Evolutionary conservation across 2,888 invertebrate species (phyloP).

Genomic region (Timema podura): DNA sequence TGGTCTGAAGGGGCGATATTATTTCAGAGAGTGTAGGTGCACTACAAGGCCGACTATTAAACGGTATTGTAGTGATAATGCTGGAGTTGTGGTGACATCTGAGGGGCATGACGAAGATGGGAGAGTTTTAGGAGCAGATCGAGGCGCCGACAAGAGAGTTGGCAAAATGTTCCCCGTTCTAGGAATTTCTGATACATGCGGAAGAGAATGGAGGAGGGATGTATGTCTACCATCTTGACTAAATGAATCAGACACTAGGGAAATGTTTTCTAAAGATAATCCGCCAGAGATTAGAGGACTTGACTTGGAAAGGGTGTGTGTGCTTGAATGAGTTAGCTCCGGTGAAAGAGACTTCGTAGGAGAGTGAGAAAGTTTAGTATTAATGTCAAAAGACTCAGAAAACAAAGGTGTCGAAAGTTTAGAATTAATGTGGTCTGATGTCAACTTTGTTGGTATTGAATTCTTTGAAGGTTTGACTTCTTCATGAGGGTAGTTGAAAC

Average conservation of each 20-base stretch:
- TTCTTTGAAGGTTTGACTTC: conserved; percentile 3
- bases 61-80: background rate
- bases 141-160: no score
- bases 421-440: background rate
- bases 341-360: background rate
- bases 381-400: background rate
- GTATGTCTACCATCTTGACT: background rate
- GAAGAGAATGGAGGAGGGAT: background rate
- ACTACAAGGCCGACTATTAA: background rate
- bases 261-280: background rate
- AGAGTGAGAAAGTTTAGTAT: background rate
- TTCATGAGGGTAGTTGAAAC: background rate
- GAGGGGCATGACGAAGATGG: background rate
- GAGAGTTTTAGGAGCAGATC: no score
- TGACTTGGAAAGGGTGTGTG: background rate
- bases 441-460: background rate
- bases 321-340: background rate
- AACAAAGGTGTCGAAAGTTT: conserved; percentile 2
- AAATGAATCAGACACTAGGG: background rate
- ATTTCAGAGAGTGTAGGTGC: background rate
- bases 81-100: background rate
- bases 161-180: no score
- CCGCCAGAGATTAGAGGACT: background rate
- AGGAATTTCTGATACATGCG: background rate
- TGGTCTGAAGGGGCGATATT: background rate